Evolutionary conservation across 2,113 vertebrate species (phyloP).

Genomic region (Gila orcuttii): DNA sequence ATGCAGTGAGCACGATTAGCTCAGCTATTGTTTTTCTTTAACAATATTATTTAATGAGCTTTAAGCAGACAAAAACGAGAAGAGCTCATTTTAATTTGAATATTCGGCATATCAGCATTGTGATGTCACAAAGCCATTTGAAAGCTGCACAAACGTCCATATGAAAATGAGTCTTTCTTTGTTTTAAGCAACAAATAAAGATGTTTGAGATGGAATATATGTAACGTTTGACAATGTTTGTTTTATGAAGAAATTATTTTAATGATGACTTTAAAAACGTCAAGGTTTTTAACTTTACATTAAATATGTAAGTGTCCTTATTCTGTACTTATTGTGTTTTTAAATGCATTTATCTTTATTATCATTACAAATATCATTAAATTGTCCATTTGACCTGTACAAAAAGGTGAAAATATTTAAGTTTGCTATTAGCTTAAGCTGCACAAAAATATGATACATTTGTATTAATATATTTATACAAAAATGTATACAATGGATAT

Average conservation of each 20-base stretch:
- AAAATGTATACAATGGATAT: too few relatives aligned
- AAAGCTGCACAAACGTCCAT: background rate
- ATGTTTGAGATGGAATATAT: background rate
- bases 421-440: background rate
- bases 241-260: too few relatives aligned
- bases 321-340: too few relatives aligned
- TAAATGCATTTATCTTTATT: too few relatives aligned
- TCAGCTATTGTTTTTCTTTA: constrained; percentile 86
- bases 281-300: too few relatives aligned
- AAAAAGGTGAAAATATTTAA: too few relatives aligned
- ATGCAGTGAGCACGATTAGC: constrained; percentile 89
- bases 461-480: too few relatives aligned
- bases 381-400: too few relatives aligned
- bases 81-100: constrained; percentile 81
- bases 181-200: background rate
- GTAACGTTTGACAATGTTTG: too few relatives aligned
- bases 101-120: constrained; percentile 81
- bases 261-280: too few relatives aligned
- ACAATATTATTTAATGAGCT: constrained; percentile 92
- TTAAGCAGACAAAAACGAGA: constrained; percentile 84
- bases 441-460: background rate
- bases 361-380: too few relatives aligned
- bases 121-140: constrained; percentile 26
- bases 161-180: constrained; percentile 5
- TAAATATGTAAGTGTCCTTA: too few relatives aligned